Conservation (phyloP, 2,888 invertebrate species). For the Drosophila fulvimacula region DNA sequence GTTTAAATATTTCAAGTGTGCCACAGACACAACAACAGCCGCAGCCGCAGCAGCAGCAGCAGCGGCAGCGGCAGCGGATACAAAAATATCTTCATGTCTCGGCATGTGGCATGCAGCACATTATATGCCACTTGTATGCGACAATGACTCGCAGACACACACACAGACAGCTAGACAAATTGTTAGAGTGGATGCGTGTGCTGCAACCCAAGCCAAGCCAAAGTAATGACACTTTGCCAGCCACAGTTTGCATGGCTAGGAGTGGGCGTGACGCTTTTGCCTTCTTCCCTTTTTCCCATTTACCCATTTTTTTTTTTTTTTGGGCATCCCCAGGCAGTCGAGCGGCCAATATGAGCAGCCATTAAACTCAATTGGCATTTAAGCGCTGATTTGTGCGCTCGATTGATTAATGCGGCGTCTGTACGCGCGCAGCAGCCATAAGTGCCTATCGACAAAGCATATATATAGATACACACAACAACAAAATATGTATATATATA, state of each 20-base stretch:
- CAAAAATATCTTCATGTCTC: constrained; percentile 50
- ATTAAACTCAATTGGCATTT: constrained; percentile 70
- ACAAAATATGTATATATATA: background rate
- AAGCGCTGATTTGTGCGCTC: constrained; percentile 70
- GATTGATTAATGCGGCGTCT: constrained; percentile 56
- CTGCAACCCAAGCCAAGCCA: constrained; percentile 18
- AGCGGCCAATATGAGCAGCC: constrained; percentile 20
- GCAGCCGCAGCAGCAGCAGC: constrained; percentile 13
- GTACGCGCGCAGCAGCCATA: constrained; percentile 33
- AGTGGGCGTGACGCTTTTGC: constrained; percentile 39
- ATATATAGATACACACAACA: background rate
- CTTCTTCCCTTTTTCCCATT: constrained; percentile 1
- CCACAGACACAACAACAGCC: constrained; percentile 44
- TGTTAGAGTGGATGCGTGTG: constrained; percentile 54
- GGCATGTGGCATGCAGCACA: constrained; percentile 56
- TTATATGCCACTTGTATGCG: constrained; percentile 70
- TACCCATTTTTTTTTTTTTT: too few relatives aligned
- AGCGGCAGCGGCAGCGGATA: constrained; percentile 8
- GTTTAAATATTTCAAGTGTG: constrained; percentile 74
- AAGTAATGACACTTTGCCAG: constrained; percentile 62
- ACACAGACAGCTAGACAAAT: constrained; percentile 56
- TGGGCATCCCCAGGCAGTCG: background rate
- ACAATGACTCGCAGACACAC: constrained; percentile 57
- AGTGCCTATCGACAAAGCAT: constrained; percentile 54
- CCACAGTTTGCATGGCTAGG: constrained; percentile 31